Evolutionary conservation across 2,113 vertebrate species (phyloP), one percentile per base, ranked within the genome.

Genomic region (Corvus moneduloides): DNA sequence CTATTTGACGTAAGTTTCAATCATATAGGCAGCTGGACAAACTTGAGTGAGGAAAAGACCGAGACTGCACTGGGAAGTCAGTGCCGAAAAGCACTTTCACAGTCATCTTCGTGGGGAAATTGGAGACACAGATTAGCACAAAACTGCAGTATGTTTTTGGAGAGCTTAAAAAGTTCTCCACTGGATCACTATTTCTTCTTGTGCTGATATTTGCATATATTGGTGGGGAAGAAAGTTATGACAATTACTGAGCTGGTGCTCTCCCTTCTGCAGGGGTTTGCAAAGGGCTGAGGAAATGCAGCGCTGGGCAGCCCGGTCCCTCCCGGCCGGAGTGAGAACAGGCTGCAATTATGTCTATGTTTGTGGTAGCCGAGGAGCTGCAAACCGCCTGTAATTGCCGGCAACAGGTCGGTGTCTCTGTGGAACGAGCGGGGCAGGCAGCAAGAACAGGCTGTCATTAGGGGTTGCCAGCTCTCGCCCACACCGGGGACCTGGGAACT

Each of bases 361-460:
- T 84, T 84, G 75, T 73, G 87, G 90, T 7, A 63, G 85, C 71
- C 20, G 3, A 30, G 68, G 49, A 75, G 71, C 62, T 91, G 78
- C 95, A 61, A 82, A 75, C 92, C 46, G 5, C 76, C 80, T 51
- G 59, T 87, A 92, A 96, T 95, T 93, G 94, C 85, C 33, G 43
- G 85, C 94, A 88, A 24, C 85, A 54, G 88, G 85, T 83, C 58
- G 17, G 41, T 83, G 86, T 79, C 71, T 69, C 78, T 33, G 72
- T 26, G 81, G 92, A 43, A 37, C 2, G 22, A 91, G 59, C 7
- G 2, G 69, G 82, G 92, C 80, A 15, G 48, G 64, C 43, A 21
- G 76, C 3, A n/a, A 18, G 78, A 37, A 21, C 71, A 27, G 46
- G 58, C 90, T 83, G 87, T 56, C 68, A 18, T 76, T n/a, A 23